Evolutionary conservation across 2,888 invertebrate species (phyloP).

Genomic region (Brachyopa scutellaris): DNA sequence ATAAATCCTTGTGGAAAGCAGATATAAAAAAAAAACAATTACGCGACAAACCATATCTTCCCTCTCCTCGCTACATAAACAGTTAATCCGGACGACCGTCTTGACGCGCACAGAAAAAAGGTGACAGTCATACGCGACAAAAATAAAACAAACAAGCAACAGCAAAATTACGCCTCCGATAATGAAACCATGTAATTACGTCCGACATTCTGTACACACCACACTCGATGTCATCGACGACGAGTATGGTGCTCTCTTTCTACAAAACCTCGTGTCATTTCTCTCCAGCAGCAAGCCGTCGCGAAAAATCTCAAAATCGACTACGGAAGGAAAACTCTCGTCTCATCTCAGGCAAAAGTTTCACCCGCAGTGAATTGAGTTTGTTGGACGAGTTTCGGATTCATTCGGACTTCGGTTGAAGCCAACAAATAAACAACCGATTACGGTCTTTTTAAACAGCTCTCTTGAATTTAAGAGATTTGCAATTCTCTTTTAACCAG

Average conservation of each 20-base stretch:
- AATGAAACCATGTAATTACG: slow-evolving; percentile 53
- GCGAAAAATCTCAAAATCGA: slow-evolving; percentile 8
- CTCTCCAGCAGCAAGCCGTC: slow-evolving; percentile 24
- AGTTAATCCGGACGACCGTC: slow-evolving; percentile 23
- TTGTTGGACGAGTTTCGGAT: not conserved
- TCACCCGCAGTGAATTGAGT: slow-evolving; percentile 49
- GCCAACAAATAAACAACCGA: not conserved
- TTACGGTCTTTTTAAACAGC: too few relatives aligned
- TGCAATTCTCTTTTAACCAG: not conserved
- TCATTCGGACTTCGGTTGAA: too few relatives aligned
- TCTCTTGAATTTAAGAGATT: slow-evolving; percentile 15
- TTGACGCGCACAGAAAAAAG: not conserved
- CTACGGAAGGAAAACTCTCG: slow-evolving; percentile 38
- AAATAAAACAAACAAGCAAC: slow-evolving; percentile 34
- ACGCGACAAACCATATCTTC: slow-evolving; percentile 15
- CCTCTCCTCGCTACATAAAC: slow-evolving; percentile 21
- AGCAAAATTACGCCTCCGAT: slow-evolving; percentile 40
- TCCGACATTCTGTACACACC: slow-evolving; percentile 25
- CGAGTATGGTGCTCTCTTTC: slow-evolving; percentile 3
- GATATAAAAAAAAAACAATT: slow-evolving; percentile 28
- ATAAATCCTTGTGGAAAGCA: not conserved
- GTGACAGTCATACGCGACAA: slow-evolving; percentile 14
- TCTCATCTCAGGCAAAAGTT: slow-evolving; percentile 47
- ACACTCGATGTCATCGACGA: slow-evolving; percentile 8
- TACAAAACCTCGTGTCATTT: slow-evolving; percentile 27